Evolutionary conservation across 2,113 vertebrate species (phyloP).

Genomic region (Poeciliopsis turrubarensis): DNA sequence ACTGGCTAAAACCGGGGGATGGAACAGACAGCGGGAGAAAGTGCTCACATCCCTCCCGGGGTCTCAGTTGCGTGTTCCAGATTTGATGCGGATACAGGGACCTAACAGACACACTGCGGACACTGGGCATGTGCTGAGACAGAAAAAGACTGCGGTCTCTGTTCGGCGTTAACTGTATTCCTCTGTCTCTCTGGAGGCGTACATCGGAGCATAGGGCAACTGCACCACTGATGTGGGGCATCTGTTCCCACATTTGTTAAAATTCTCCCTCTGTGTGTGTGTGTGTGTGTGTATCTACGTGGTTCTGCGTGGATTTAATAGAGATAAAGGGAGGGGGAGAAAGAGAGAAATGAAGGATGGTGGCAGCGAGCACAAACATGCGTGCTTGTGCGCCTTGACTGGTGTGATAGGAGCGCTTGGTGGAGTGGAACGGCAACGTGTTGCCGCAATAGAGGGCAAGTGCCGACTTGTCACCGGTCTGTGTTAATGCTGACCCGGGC

Average conservation of each 20-base stretch:
- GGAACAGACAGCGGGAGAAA: background rate
- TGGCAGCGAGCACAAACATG: slow-evolving; percentile 34
- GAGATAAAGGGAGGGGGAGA: slow-evolving; percentile 6
- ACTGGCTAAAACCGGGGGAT: background rate
- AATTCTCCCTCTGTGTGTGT: slow-evolving; percentile 28
- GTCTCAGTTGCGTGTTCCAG: slow-evolving; percentile 16
- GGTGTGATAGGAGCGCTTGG: slow-evolving; percentile 67
- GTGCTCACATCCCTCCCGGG: background rate
- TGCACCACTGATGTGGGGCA: slow-evolving; percentile 77
- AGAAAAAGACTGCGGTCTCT: slow-evolving; percentile 63
- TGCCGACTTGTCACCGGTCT: slow-evolving; percentile 72
- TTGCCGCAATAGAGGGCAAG: slow-evolving; percentile 71
- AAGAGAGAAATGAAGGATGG: background rate
- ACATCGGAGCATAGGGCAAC: slow-evolving; percentile 71
- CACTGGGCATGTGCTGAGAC: slow-evolving; percentile 36
- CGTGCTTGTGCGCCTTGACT: slow-evolving; percentile 26
- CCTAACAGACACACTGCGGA: slow-evolving; percentile 22
- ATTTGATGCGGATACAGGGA: slow-evolving; percentile 16
- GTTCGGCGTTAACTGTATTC: slow-evolving; percentile 64
- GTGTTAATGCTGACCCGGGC: slow-evolving; percentile 74
- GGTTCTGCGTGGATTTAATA: slow-evolving; percentile 13
- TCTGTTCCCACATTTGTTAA: slow-evolving; percentile 79
- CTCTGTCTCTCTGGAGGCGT: slow-evolving; percentile 65
- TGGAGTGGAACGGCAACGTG: slow-evolving; percentile 74
- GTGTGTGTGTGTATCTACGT: background rate